phyloP scores from a whole-genome alignment of 1,140 invertebrate genomes.

The Muscidifurax raptorellus region DNA sequence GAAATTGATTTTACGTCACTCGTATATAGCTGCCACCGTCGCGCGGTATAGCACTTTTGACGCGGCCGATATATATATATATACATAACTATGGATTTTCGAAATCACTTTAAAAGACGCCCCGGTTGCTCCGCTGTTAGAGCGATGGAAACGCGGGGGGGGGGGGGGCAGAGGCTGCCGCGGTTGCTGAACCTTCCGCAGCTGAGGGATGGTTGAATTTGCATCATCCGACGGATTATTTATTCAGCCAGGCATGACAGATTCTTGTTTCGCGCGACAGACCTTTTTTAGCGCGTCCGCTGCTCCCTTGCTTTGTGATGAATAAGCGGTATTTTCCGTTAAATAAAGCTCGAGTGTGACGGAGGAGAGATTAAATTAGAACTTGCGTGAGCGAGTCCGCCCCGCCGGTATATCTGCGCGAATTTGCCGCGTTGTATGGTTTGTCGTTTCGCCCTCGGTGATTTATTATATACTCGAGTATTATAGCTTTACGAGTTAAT shows the following conservation, averaged over 20 bases:
- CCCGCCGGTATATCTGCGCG: too few species aligned
- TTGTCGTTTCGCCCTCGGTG: background rate
- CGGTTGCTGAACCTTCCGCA: background rate
- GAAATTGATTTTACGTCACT: constrained; percentile 11
- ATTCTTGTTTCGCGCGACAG: background rate
- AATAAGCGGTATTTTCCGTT: background rate
- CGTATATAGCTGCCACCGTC: background rate
- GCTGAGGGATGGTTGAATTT: background rate
- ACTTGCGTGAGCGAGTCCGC: background rate
- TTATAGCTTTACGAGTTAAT: background rate
- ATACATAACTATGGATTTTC: constrained; percentile 13
- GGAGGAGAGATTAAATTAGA: background rate
- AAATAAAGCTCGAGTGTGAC: background rate
- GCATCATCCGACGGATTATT: background rate
- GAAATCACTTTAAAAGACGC: constrained; percentile 35
- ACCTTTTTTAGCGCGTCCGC: background rate
- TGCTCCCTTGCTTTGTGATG: background rate
- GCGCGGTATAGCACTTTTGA: background rate
- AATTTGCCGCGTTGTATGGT: background rate
- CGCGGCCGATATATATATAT: background rate
- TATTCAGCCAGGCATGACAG: background rate
- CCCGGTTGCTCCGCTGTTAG: background rate
- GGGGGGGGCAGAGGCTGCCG: background rate
- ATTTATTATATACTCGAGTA: background rate
- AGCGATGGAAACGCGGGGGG: background rate